These are phyloP conservation scores for Bemisia tabaci DNA, from an alignment of 1,140 invertebrate species.

Conservation along the genomic window DNA sequence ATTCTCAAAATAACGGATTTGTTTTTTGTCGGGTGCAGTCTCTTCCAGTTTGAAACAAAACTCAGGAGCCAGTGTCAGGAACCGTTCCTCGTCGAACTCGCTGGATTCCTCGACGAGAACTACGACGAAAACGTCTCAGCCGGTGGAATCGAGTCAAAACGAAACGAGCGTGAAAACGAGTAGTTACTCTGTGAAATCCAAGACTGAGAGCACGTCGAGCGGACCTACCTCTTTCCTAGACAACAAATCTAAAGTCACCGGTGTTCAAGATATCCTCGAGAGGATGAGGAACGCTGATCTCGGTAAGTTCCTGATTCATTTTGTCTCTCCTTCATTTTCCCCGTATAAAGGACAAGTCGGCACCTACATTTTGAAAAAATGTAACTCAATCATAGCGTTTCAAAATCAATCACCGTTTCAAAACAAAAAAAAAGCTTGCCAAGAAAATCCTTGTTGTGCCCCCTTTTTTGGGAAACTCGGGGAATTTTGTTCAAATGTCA, in stretches of 20 bases:
- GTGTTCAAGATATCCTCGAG: conserved; percentile 53
- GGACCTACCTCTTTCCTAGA: conserved; percentile 40
- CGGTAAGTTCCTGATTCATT: conserved; percentile 32
- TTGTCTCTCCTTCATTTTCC: background rate
- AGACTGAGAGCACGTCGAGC: background rate
- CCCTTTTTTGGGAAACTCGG: too few relatives aligned
- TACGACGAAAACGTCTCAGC: background rate
- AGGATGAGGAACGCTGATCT: conserved; percentile 58
- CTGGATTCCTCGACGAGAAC: background rate
- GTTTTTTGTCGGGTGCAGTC: too few relatives aligned
- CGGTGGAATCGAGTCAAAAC: conserved; percentile 4
- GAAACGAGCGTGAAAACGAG: background rate
- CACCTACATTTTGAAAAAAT: too few relatives aligned
- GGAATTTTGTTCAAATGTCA: too few relatives aligned
- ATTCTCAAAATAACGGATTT: too few relatives aligned
- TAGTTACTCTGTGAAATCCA: conserved; percentile 5
- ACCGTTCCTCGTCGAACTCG: background rate
- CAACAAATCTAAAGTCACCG: conserved; percentile 47
- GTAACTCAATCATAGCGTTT: too few relatives aligned
- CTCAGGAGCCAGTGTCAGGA: conserved; percentile 6
- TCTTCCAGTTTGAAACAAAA: conserved; percentile 22
- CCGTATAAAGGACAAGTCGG: background rate
- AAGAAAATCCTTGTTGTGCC: too few relatives aligned
- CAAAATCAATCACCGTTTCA: too few relatives aligned
- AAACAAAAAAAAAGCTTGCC: too few relatives aligned